phyloP scores from a whole-genome alignment of 2,113 vertebrate species.

The Pachycephala philippinensis region DNA sequence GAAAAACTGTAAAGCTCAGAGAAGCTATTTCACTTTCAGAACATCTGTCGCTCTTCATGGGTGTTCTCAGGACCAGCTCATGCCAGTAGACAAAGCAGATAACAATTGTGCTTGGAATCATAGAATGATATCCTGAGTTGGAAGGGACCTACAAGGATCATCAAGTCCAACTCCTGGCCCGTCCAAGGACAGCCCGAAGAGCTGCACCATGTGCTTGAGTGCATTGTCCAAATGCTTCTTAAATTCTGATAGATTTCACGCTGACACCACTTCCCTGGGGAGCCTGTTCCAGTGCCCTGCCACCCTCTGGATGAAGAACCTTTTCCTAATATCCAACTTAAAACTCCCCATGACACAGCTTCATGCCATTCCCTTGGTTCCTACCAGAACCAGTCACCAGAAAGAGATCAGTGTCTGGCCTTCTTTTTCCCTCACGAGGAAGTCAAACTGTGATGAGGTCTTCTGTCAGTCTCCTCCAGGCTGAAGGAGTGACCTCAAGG shows the following conservation, averaged over 20 bases:
- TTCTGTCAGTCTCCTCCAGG: background rate
- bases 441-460: rapidly evolving
- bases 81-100: background rate
- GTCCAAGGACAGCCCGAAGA: background rate
- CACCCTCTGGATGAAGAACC: background rate
- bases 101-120: background rate
- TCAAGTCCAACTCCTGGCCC: background rate
- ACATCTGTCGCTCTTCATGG: background rate
- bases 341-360: background rate
- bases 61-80: background rate
- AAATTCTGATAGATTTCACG: background rate
- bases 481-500: background rate
- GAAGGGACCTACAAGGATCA: background rate
- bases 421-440: too few species aligned
- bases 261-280: background rate
- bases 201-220: too few species aligned
- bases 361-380: background rate
- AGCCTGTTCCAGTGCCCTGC: background rate
- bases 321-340: background rate
- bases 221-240: rapidly evolving
- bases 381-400: background rate
- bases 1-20: background rate
- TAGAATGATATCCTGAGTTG: background rate
- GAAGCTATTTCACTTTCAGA: background rate
- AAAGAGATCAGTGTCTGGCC: background rate